Percentiles rank a stretch among this genome's conserved stretches.
Evolutionary conservation across 2,797 vertebrate genomes (phyloP).

Genomic region (Leptoclinus maculatus): DNA sequence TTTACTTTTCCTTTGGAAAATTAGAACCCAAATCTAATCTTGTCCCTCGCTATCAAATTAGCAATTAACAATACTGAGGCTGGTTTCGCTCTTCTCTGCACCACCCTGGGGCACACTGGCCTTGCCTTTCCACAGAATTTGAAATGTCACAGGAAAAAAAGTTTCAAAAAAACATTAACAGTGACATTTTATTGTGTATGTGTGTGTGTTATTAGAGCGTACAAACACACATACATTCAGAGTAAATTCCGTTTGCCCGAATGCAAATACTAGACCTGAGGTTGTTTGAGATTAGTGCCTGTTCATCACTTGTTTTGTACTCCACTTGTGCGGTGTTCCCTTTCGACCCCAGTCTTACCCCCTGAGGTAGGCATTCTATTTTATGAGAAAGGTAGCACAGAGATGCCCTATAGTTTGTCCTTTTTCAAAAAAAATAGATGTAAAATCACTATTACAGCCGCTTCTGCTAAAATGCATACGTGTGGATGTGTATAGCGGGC

Average conservation of each 20-base stretch:
- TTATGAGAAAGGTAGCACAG: slow-evolving; percentile 18
- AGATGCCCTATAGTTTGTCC: neutral
- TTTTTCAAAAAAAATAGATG: slow-evolving; percentile 8
- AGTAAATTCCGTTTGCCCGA: slow-evolving; percentile 51
- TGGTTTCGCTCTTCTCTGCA: slow-evolving; percentile 55
- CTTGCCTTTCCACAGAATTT: slow-evolving; percentile 75
- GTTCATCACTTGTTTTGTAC: slow-evolving; percentile 45
- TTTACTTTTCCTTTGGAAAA: slow-evolving; percentile 57
- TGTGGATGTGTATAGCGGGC: neutral
- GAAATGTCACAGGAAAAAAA: slow-evolving; percentile 85
- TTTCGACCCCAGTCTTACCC: slow-evolving; percentile 33
- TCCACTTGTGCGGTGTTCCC: neutral
- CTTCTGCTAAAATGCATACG: neutral
- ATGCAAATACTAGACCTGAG: slow-evolving; percentile 55
- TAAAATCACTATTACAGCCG: neutral
- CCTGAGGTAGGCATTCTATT: neutral
- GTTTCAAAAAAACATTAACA: slow-evolving; percentile 81
- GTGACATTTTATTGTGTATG: slow-evolving; percentile 82
- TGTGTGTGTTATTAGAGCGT: slow-evolving; percentile 51
- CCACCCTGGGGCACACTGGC: slow-evolving; percentile 66
- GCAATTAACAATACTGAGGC: slow-evolving; percentile 76
- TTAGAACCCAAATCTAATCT: slow-evolving; percentile 73
- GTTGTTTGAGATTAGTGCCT: slow-evolving; percentile 50
- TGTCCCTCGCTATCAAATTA: slow-evolving; percentile 74
- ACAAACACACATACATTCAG: slow-evolving; percentile 57